A percentile compares a stretch with the other conserved stretches of the same genome.
These are phyloP conservation scores for Tetheella fluctuosa DNA, from an alignment of 2,888 invertebrate genomes.

Conservation along the genomic window DNA sequence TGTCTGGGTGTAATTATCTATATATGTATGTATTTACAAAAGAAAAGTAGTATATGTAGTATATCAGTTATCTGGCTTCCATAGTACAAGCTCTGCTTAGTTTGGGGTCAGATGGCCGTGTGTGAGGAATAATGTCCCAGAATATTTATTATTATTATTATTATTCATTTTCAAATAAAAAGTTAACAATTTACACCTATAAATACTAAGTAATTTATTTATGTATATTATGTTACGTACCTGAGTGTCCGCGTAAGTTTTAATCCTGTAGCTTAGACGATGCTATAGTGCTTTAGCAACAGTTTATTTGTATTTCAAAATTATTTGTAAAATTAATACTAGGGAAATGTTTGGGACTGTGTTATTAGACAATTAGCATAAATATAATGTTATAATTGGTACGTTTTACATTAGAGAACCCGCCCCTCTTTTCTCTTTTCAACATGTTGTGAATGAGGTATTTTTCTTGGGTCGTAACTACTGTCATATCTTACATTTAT, in stretches of 20 bases:
- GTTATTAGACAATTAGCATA: constrained; percentile 74
- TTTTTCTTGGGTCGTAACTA: constrained; percentile 10
- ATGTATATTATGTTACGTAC: background rate
- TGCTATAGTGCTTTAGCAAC: constrained; percentile 2
- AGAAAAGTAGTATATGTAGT: no score
- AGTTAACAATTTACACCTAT: background rate
- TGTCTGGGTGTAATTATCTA: no score
- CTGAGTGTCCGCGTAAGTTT: background rate
- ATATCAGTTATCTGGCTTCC: no score
- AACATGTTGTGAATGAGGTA: constrained; percentile 72
- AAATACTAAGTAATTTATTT: no score
- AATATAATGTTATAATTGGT: constrained; percentile 50
- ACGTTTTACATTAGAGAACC: constrained; percentile 29
- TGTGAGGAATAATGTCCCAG: no score
- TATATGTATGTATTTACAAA: no score
- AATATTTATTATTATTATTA: no score
- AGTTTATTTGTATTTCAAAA: constrained; percentile 19
- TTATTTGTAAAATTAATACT: constrained; percentile 34
- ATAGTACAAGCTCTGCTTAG: no score
- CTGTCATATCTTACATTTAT: background rate
- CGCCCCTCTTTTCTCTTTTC: constrained; percentile 79
- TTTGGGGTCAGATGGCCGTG: no score
- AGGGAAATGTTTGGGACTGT: constrained; percentile 73
- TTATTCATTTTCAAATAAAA: background rate
- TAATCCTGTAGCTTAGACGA: background rate